Percentiles rank a stretch among this genome's conserved stretches.
These are phyloP conservation scores for Dendrocincla fuliginosa DNA, from an alignment of 2,797 vertebrate species.

Conservation along the genomic window DNA sequence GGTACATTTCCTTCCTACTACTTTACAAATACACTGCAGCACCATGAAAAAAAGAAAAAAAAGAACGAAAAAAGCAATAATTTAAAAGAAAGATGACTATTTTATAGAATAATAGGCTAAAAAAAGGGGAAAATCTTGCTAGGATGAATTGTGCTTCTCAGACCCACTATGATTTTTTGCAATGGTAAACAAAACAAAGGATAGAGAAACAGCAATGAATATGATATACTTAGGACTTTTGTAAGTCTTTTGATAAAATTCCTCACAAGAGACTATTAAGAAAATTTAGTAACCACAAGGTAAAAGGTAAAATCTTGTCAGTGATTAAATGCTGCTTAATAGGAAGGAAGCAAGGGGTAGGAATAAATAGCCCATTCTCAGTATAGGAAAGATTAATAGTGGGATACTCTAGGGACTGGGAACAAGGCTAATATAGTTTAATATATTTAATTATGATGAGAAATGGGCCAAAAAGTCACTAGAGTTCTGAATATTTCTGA, in stretches of 20 bases:
- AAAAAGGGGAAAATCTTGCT: not conserved
- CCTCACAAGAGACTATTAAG: conserved; percentile 34
- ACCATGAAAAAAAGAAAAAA: not conserved
- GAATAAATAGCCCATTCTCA: conserved; percentile 1
- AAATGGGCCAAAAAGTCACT: not conserved
- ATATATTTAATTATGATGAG: not conserved
- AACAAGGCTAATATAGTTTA: not conserved
- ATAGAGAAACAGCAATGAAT: not conserved
- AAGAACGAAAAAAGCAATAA: not conserved
- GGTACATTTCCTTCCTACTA: not conserved
- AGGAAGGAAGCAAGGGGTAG: conserved; percentile 15
- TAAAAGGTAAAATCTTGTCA: conserved; percentile 36
- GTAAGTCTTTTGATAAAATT: conserved; percentile 43
- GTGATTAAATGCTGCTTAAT: conserved; percentile 42
- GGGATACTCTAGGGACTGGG: not conserved
- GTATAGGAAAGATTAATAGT: not conserved
- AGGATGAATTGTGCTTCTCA: not conserved
- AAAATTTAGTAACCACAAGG: conserved; percentile 41
- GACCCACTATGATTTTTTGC: not conserved
- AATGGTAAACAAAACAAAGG: not conserved
- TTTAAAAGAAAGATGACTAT: not conserved
- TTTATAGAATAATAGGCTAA: not conserved
- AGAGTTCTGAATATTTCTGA: not conserved
- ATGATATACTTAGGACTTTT: not conserved
- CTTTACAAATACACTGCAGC: not conserved